phyloP scores from a whole-genome alignment of 2,113 vertebrate genomes.

The Gobius niger region DNA sequence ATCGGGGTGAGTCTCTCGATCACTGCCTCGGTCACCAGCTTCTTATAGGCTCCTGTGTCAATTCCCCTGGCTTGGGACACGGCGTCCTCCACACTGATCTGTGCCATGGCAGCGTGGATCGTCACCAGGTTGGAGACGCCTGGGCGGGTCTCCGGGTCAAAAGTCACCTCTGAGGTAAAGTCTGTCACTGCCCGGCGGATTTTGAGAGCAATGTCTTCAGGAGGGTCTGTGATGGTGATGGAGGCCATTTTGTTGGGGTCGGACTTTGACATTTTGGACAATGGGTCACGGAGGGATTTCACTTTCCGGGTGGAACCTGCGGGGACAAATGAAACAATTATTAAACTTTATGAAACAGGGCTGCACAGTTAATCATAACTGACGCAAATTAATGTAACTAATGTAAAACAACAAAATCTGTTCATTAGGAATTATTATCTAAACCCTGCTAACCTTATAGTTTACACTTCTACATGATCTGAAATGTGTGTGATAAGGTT shows the following conservation, averaged over 20 bases:
- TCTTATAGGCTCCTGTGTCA: conserved; percentile 89
- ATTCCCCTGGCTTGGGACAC: conserved; percentile 75
- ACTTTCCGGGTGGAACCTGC: conserved; percentile 86
- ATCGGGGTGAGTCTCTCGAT: conserved; percentile 87
- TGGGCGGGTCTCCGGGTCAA: conserved; percentile 78
- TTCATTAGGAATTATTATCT: too few species aligned
- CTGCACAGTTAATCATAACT: background rate
- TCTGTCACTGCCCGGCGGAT: conserved; percentile 92
- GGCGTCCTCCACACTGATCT: conserved; percentile 78
- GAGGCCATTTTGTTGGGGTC: conserved; percentile 87
- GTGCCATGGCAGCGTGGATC: conserved; percentile 82
- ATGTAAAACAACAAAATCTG: too few species aligned
- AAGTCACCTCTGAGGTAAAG: conserved; percentile 92
- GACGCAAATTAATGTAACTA: too few species aligned
- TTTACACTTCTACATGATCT: too few species aligned
- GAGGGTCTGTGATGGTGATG: conserved; percentile 83
- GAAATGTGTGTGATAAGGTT: too few species aligned
- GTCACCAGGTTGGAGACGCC: conserved; percentile 92
- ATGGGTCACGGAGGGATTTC: conserved; percentile 90
- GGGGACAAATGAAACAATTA: background rate
- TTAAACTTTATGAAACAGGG: too few species aligned
- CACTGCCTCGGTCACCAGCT: conserved; percentile 86
- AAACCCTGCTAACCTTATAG: too few species aligned
- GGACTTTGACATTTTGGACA: conserved; percentile 95
- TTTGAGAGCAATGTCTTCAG: conserved; percentile 87